Base-by-base conservation (phyloP, 2,113 vertebrate species). In the Oreochromis niloticus region DNA sequence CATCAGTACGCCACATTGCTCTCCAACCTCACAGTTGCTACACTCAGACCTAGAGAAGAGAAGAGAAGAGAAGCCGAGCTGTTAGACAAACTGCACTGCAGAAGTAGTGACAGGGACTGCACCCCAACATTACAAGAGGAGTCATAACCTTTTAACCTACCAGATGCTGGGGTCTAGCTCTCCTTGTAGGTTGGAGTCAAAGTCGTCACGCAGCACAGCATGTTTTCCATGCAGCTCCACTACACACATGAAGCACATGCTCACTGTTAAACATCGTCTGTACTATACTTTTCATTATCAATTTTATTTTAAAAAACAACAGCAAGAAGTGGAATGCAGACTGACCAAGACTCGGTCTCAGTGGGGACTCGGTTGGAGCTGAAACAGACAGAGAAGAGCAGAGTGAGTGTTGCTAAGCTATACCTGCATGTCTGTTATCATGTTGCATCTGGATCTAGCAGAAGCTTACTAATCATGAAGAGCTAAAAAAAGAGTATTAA, bases 201-300 rank as follows among this genome's bases (percentile, higher is more conserved):
- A 99, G 93, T 99, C 98, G 81, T 99, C 99, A 85, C 99, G 96
- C 14, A 99, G 95, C 85, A 99, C 97, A 86, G 98, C 95, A 50
- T 97, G 97, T 90, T 97, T 97, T 16, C 97, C 97, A 81, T 99
- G 97, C 89, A 99, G 96, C 95, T 99, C 97, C 93, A 98, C 99
- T 99, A 89, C 55, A 82, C 22, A 84, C 55, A 92, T 24, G 84
- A 54, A 85, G n/a, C 80, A 92, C 81, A 85, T 81, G 84, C 66
- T 78, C 54, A 84, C 81, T 73, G 78, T 90, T 82, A 91, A 16
- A 81, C 63, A 30, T 6, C 8, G 14, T 71, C 9, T 78, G 19
- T 22, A 34, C 17, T 4, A 71, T 10, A 55, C 41, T 66, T 87
- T 84, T 66, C 34, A 22, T 22, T 39, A 22, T 22, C 61, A 39